Evolutionary conservation across 2,113 vertebrate genomes (phyloP).

Genomic region (Narcine bancroftii): DNA sequence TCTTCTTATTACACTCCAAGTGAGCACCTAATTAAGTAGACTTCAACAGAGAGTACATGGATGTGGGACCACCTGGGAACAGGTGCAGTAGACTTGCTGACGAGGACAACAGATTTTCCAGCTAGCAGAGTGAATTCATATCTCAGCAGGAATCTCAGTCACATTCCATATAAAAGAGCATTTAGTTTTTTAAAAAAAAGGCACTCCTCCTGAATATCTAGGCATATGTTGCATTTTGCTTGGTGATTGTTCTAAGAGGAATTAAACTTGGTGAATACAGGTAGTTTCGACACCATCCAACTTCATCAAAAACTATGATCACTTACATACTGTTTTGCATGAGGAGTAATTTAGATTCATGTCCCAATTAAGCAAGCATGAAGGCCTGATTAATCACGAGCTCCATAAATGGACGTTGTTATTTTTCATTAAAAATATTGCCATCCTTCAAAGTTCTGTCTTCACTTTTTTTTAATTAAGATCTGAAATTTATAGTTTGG

Average conservation of each 20-base stretch:
- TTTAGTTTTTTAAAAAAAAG: neutral
- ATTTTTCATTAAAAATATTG: neutral
- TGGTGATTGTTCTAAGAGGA: neutral
- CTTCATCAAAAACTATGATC: neutral
- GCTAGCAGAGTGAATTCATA: too few relatives aligned
- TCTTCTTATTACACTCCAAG: too few relatives aligned
- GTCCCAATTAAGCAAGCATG: neutral
- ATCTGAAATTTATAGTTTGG: too few relatives aligned
- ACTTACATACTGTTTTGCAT: neutral
- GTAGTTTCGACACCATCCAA: neutral
- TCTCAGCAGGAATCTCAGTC: too few relatives aligned
- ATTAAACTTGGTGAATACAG: neutral
- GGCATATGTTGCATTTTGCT: neutral
- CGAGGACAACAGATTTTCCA: too few relatives aligned
- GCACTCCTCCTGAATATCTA: too few relatives aligned
- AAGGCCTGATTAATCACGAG: neutral
- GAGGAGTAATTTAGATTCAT: neutral
- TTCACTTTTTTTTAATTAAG: neutral
- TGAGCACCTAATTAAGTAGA: too few relatives aligned
- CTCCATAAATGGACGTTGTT: neutral
- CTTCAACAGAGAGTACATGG: too few relatives aligned
- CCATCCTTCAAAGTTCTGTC: neutral
- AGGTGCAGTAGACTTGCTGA: too few relatives aligned
- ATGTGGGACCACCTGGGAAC: too few relatives aligned
- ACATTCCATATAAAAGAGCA: too few relatives aligned